These are phyloP conservation scores for Galerucella nymphaeae DNA, from an alignment of 2,888 invertebrate genomes.

Conservation along the genomic window DNA sequence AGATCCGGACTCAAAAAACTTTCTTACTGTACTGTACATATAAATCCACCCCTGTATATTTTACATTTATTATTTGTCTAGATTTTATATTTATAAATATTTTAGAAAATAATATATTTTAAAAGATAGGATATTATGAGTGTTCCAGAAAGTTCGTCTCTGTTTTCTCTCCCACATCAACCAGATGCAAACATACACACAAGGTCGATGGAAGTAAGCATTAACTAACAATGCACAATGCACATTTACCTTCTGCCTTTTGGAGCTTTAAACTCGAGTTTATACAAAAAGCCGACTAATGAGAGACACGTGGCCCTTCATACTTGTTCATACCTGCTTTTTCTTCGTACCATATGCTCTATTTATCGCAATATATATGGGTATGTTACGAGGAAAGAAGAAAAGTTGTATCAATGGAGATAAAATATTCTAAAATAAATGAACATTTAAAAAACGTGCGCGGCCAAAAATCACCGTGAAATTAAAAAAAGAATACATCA, in stretches of 20 bases:
- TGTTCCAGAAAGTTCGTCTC: background rate
- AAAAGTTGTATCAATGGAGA: no score
- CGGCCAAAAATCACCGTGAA: conserved; percentile 6
- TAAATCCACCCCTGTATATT: background rate
- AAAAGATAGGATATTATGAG: background rate
- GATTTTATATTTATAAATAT: no score
- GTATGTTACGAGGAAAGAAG: no score
- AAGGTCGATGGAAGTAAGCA: conserved; percentile 5
- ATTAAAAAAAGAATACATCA: conserved; percentile 6
- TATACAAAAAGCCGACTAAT: conserved; percentile 12
- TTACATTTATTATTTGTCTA: background rate
- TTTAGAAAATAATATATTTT: no score
- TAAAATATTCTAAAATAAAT: background rate
- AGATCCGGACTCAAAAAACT: no score
- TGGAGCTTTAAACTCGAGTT: background rate
- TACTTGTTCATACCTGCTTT: conserved; percentile 7
- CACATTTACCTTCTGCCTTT: conserved; percentile 4
- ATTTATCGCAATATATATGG: background rate
- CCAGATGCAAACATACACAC: background rate
- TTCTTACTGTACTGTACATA: no score
- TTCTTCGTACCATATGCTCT: background rate
- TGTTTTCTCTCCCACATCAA: conserved; percentile 2
- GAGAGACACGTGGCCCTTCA: conserved; percentile 11
- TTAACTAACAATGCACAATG: conserved; percentile 7
- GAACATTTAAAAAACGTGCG: conserved; percentile 4